Conservation (phyloP, 2,797 vertebrate genomes). For the Sebastes itinus region DNA sequence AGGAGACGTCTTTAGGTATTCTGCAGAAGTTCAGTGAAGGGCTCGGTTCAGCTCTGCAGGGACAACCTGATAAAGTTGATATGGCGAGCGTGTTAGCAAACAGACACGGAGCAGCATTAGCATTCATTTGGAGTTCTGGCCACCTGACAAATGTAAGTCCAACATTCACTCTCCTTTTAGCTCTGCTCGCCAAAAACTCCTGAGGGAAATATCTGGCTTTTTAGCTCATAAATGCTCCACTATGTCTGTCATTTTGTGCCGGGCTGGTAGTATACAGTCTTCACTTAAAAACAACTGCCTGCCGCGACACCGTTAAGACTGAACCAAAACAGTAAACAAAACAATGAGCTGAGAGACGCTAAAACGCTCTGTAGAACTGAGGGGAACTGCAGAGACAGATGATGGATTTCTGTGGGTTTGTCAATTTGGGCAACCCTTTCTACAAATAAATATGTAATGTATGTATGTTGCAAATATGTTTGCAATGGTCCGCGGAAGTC, state of each 20-base stretch:
- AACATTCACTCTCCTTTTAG: neutral
- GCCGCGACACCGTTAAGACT: neutral
- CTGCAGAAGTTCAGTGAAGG: neutral
- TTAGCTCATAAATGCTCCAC: neutral
- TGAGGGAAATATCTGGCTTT: neutral
- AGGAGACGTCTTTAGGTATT: neutral
- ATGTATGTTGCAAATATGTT: accelerated
- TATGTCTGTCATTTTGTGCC: neutral
- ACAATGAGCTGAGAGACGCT: neutral
- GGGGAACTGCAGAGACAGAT: accelerated
- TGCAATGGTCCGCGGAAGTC: too few relatives aligned
- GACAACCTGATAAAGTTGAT: neutral
- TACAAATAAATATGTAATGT: too few relatives aligned
- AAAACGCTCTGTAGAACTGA: accelerated
- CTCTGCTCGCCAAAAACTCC: neutral
- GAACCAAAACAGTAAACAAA: neutral
- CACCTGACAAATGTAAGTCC: neutral
- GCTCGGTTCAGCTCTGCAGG: neutral
- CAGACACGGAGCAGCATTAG: neutral
- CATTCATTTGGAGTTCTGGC: neutral
- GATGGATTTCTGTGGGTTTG: neutral
- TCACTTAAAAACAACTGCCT: neutral
- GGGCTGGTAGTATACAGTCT: neutral
- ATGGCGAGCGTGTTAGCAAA: neutral
- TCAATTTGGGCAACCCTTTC: neutral